Evolutionary conservation across 2,888 invertebrate genomes (phyloP), one percentile per base, ranked within the genome.

Genomic region (Noctua janthe): DNA sequence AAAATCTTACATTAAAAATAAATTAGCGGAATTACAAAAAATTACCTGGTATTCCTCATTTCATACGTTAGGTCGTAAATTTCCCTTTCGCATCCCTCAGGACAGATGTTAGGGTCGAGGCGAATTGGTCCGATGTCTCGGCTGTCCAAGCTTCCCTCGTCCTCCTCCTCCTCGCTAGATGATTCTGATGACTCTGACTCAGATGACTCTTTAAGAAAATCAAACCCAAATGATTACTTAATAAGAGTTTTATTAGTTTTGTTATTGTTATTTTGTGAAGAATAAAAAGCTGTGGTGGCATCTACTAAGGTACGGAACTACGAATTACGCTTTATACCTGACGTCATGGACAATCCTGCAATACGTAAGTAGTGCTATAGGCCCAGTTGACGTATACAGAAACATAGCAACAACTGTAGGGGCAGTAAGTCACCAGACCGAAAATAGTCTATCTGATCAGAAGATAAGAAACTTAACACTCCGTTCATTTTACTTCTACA

Each of bases 71-170:
- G 94, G 59, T 98, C 97, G 91, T 98, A 98, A n/a, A 98, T 93
- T 0, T 97, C 97, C 56, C 94, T 95, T 76, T 98, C 98, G 86
- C 98, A 98, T 0, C 98, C 98, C 49, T 97, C 96, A 0, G 98
- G 98, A 86, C 98, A 98, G 17, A 98, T 94, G 86, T 97, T 97
- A 84, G 98, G 98, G 91, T 98, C 98, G 13, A 98, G 96, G 23
- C 97, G 97, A 75, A 98, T 97, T 1, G 97, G 97, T 0, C 97
- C 98, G 81, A 98, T 97, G 87, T 98, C 98, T 51, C 97, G 95
- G 23, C 98, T 98, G 92, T 98, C 98, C 43, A 97, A 91, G 90
- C 98, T 98, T 0, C 97, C 97, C 86, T 97, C 98, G 0, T 97
- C 98, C 71, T 97, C 97, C 71, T 97, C 97, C 51, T 97, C 97